Evolutionary conservation across 2,113 vertebrate species (phyloP).

Genomic region (Acrocephalus arundinaceus): DNA sequence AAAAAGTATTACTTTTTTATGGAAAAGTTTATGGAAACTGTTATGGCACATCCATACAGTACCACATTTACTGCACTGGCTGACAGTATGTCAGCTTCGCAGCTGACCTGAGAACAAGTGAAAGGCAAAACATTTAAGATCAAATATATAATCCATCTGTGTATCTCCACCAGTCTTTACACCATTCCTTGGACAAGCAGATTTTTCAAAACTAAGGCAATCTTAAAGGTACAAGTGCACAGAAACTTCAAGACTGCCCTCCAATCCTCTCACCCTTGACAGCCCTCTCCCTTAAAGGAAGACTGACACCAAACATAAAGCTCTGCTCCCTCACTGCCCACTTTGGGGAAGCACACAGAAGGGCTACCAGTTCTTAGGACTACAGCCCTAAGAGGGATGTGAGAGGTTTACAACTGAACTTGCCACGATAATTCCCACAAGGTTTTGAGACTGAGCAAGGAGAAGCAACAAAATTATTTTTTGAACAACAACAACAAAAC

Average conservation of each 20-base stretch:
- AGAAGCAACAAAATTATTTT: not conserved
- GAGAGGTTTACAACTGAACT: not conserved
- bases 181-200: not conserved
- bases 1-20: not conserved
- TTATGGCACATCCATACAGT: not conserved
- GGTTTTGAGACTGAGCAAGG: not conserved
- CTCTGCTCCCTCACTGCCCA: not conserved
- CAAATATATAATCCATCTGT: not conserved
- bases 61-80: not conserved
- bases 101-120: not conserved
- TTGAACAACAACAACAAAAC: not conserved
- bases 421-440: not conserved
- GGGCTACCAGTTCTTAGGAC: not conserved
- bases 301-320: not conserved
- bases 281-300: not conserved
- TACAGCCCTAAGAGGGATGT: accelerated
- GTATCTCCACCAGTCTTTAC: not conserved
- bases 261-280: not conserved
- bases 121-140: not conserved
- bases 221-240: not conserved
- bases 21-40: not conserved
- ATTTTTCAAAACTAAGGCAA: not conserved
- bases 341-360: not conserved
- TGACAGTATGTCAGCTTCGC: not conserved
- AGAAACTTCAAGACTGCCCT: not conserved